phyloP scores from a whole-genome alignment of 2,113 vertebrate genomes.

The Silurus glanis region DNA sequence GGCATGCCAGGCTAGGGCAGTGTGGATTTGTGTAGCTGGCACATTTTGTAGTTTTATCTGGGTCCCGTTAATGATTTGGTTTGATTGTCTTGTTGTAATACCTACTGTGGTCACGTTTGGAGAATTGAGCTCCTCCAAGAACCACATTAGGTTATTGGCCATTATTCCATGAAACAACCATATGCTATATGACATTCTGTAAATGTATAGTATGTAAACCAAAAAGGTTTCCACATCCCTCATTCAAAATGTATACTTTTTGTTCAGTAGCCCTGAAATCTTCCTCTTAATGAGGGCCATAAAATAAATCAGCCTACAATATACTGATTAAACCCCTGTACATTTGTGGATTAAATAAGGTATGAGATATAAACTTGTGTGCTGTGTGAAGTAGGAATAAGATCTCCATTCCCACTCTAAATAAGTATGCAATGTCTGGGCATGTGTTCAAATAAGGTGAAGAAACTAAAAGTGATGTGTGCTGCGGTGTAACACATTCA shows the following conservation, averaged over 20 bases:
- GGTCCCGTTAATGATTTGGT: neutral
- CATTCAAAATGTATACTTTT: neutral
- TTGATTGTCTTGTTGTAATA: slow-evolving; percentile 35
- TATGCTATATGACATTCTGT: slow-evolving; percentile 21
- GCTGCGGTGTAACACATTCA: slow-evolving; percentile 23
- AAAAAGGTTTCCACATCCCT: neutral
- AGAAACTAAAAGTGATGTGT: neutral
- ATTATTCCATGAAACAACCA: slow-evolving; percentile 18
- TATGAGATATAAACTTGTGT: neutral
- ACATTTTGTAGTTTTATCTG: neutral
- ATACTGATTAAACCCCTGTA: slow-evolving; percentile 9
- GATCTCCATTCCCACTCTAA: slow-evolving; percentile 15
- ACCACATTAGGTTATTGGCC: slow-evolving; percentile 19
- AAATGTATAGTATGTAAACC: neutral
- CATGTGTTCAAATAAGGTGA: slow-evolving; percentile 11
- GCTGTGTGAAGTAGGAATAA: neutral
- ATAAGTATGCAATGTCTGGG: slow-evolving; percentile 7
- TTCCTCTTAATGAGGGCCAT: neutral
- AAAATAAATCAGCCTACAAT: neutral
- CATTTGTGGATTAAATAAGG: neutral
- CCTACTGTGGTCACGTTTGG: slow-evolving; percentile 6
- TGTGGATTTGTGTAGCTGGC: slow-evolving; percentile 22
- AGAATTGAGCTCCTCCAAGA: neutral
- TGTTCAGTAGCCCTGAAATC: slow-evolving; percentile 5
- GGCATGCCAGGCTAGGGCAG: slow-evolving; percentile 15